Conservation (phyloP, 2,797 vertebrate genomes). For the Tadarida brasiliensis region DNA sequence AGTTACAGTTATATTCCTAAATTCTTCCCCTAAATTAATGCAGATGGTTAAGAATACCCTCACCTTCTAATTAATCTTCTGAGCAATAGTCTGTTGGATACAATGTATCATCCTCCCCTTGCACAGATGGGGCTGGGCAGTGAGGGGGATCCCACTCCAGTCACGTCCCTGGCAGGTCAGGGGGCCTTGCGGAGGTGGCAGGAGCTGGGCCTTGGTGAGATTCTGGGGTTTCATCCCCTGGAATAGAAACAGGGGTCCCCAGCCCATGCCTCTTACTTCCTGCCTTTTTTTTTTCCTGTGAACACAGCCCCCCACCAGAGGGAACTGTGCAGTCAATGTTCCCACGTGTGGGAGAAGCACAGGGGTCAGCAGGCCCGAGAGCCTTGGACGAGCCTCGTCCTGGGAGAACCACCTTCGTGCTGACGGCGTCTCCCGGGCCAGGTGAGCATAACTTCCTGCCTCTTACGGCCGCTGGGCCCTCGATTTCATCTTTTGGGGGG, state of each 20-base stretch:
- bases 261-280: too few relatives aligned
- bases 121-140: not conserved
- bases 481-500: accelerated
- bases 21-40: constrained; percentile 77
- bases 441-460: not conserved
- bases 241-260: not conserved
- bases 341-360: not conserved
- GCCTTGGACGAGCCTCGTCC: not conserved
- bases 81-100: constrained; percentile 59
- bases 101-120: constrained; percentile 50
- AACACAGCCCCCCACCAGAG: accelerated
- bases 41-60: constrained; percentile 80
- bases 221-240: not conserved
- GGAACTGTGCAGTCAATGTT: not conserved
- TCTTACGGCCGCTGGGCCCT: not conserved
- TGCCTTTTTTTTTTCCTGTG: not conserved
- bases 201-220: not conserved
- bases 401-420: not conserved
- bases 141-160: not conserved
- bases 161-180: not conserved
- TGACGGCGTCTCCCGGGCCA: too few relatives aligned
- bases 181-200: not conserved
- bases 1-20: constrained; percentile 62
- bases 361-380: not conserved
- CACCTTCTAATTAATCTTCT: constrained; percentile 82